Conservation (phyloP, 2,797 vertebrate genomes). For the Onychomys arenicola region DNA sequence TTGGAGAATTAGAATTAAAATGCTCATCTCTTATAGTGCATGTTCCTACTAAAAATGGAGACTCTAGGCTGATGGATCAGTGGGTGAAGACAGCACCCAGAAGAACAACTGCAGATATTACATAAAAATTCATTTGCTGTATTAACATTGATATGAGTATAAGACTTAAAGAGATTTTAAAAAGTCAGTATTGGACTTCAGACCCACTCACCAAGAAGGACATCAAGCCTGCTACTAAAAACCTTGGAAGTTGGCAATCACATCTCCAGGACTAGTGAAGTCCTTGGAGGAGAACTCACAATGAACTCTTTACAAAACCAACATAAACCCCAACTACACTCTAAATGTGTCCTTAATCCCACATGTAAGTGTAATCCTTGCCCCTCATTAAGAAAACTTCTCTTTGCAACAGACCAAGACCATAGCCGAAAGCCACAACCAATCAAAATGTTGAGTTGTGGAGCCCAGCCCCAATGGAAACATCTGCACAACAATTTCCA, state of each 20-base stretch:
- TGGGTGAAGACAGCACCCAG: background rate
- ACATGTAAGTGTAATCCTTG: background rate
- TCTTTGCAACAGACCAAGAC: background rate
- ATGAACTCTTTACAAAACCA: background rate
- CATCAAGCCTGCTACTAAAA: background rate
- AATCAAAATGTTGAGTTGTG: background rate
- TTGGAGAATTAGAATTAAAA: conserved; percentile 56
- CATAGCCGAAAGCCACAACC: background rate
- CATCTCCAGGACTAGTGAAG: background rate
- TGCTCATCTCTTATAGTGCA: background rate
- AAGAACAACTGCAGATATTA: background rate
- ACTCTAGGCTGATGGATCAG: background rate
- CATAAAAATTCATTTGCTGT: background rate
- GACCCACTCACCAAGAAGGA: background rate
- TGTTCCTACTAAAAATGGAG: conserved; percentile 47
- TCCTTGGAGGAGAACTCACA: background rate
- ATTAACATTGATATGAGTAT: conserved; percentile 5
- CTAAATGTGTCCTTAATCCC: background rate
- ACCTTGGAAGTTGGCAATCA: background rate
- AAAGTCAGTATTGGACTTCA: background rate
- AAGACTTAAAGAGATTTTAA: background rate
- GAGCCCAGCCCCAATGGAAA: background rate
- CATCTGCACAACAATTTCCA: background rate
- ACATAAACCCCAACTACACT: background rate
- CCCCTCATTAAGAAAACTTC: background rate